Base-by-base conservation (phyloP, 2,888 invertebrate genomes). In the Plagodis pulveraria region DNA sequence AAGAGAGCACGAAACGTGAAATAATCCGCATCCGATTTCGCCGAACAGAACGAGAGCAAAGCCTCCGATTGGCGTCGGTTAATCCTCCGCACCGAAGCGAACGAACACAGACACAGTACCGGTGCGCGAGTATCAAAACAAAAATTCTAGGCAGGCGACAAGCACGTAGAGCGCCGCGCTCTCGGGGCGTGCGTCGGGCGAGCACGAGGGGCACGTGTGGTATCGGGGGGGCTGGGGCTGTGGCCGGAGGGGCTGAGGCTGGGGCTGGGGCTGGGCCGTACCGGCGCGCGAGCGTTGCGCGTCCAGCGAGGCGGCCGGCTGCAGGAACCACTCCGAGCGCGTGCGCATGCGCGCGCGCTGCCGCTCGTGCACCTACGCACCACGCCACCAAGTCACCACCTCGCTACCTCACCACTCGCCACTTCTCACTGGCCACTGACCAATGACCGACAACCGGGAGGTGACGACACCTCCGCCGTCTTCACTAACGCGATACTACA, bases 341-440 rank as follows among this genome's bases (percentile, higher is more conserved):
- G 98, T 98, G 85, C 97, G 96, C 98, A 99, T 98, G 75, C 99
- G 95, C 84, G 98, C 98, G 69, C 98, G 96, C 94, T 99, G 99
- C 83, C 98, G 95, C 93, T 98, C 98, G 93, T 98, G 98, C 77
- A 98, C 98, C 97, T 98, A 92, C 84, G 83, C 81, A 83, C 84
- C 81, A 77, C 75, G 76, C 74, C 42, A 42, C 84, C 81, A 77
- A 74, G 76, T 74, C 42, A 42, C 42, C 12, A 42, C 41, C 36
- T 36, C 40, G 40, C 10, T 73, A 73, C 76, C 51, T 50, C 59
- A 50, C 62, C 58, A 63, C 53, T 35, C 52, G 50, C 9, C 11
- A 11, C 49, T 9, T 12, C 34, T 5, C 8, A 32, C 36, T 5
- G 10, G 40, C 40, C 9, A 8, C 40, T 38, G 11, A 12, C 6